Evolutionary conservation across 1,140 invertebrate genomes (phyloP), one percentile per base, ranked within the genome.

Genomic region (Thalassaphorura encarpata): DNA sequence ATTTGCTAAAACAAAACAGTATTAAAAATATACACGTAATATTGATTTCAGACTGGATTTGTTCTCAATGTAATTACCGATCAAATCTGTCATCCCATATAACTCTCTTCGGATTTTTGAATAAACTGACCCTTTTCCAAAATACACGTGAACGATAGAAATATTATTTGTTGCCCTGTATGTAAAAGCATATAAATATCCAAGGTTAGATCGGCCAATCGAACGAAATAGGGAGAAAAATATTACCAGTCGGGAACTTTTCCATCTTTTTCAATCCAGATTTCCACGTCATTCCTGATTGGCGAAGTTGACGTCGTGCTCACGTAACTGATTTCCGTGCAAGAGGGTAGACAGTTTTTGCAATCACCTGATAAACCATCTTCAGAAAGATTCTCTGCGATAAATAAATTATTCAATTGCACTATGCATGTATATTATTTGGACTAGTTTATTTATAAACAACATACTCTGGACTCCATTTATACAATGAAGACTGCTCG

Each of bases 71-170:
- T n/a, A n/a, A 11, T 56, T 56, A 57, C 55, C 48, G 19, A 61
- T 31, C 16, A 62, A 42, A 33, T 62, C 60, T 2, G 49, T 54
- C 13, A 45, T 46, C 6, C 55, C 47, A 42, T 52, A 55, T 4
- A 62, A 41, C 53, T 58, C 46, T 39, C 54, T 62, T 33, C 60
- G 11, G 3, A 55, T 24, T 28, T 51, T 23, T 15, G 60, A 40
- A 24, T 62, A 62, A 3, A n/a, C 31, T 19, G 55, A 51, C 27
- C 58, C 60, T 29, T 51, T 29, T 4, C 52, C 41, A 6, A 58
- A 54, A 36, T 52, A 62, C n/a, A 62, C 18, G 31, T 62, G 60
- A 26, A 62, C 52, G 15, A 62, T 58, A 0, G 60, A 62, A 24
- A 54, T 28, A 23, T 61, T 55, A 16, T 21, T 39, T 8, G 11